These are phyloP conservation scores for Morelia viridis DNA, from an alignment of 2,797 vertebrate genomes.

Conservation along the genomic window DNA sequence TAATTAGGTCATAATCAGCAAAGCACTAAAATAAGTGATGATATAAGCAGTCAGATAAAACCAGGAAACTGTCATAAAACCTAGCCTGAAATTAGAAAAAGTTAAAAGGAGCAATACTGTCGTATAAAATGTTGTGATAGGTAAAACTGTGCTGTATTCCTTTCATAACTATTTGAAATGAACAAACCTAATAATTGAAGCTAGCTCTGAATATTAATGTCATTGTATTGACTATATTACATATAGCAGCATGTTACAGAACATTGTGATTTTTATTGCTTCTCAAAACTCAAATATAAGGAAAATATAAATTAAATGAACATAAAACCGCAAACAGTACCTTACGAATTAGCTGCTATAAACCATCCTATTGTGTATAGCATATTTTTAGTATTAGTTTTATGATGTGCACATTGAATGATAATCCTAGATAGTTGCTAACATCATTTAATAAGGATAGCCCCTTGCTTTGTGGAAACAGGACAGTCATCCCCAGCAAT, in stretches of 20 bases:
- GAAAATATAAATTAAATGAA: background rate
- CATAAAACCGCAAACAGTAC: background rate
- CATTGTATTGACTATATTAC: background rate
- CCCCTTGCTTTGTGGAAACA: background rate
- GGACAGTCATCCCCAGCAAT: background rate
- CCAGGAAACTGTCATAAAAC: background rate
- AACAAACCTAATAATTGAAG: background rate
- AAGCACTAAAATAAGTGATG: background rate
- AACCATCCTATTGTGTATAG: background rate
- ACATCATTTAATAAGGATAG: background rate
- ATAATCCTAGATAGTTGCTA: background rate
- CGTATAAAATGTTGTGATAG: background rate
- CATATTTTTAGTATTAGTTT: background rate
- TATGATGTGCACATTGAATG: background rate
- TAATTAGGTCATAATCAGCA: background rate
- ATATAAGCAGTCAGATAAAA: background rate
- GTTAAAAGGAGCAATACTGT: background rate
- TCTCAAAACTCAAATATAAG: slow-evolving; percentile 1
- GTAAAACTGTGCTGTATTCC: background rate
- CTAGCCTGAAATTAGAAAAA: background rate
- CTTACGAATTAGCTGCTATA: background rate
- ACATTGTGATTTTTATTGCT: background rate
- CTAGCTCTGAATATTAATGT: background rate
- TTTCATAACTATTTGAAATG: background rate
- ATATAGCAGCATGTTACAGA: background rate